Percentiles rank a stretch among this genome's conserved stretches.
phyloP scores from a whole-genome alignment of 2,888 invertebrate species.

The Invenusta paracnida region DNA sequence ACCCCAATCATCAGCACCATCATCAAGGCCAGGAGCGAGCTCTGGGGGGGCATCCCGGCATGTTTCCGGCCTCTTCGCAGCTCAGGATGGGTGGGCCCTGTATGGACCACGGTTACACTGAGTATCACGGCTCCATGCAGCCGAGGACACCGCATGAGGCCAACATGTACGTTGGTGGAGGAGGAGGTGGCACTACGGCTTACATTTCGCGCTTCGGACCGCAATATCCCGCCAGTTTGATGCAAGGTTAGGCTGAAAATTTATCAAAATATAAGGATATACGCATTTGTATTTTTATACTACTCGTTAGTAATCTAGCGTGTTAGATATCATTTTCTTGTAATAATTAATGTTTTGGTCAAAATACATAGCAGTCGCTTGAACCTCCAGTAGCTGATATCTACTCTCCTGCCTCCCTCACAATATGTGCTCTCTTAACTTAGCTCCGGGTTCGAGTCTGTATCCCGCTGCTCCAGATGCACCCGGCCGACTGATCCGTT shows the following conservation, averaged over 20 bases:
- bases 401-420: neutral
- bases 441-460: too few relatives aligned
- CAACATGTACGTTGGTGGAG: too few relatives aligned
- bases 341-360: too few relatives aligned
- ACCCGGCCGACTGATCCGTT: neutral
- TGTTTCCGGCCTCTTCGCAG: neutral
- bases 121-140: conserved; percentile 41
- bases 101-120: conserved; percentile 41
- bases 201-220: too few relatives aligned
- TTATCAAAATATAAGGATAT: too few relatives aligned
- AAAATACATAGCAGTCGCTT: too few relatives aligned
- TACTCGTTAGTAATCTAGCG: too few relatives aligned
- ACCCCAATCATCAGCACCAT: neutral
- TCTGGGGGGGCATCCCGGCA: neutral
- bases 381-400: neutral
- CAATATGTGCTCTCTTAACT: neutral
- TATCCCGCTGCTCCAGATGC: neutral
- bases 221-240: too few relatives aligned
- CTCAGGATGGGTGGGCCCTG: conserved; percentile 7
- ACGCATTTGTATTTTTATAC: too few relatives aligned
- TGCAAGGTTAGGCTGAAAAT: too few relatives aligned
- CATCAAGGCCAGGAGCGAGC: neutral
- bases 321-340: too few relatives aligned
- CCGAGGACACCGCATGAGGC: neutral
- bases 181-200: too few relatives aligned